Conservation (phyloP, 2,113 vertebrate species). For the Perca fluviatilis region DNA sequence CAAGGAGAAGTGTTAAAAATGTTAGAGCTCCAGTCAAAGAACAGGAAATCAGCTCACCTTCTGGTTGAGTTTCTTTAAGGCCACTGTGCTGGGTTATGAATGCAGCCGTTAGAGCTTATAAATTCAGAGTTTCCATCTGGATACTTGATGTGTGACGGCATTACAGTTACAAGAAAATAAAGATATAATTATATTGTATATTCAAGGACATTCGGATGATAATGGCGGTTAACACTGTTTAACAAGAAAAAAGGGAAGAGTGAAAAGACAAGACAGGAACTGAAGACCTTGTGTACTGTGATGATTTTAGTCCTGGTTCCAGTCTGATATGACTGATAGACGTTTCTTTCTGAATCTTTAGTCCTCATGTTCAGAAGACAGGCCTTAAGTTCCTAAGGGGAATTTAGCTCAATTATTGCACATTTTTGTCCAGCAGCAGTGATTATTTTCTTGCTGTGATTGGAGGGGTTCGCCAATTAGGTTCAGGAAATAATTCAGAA, state of each 20-base stretch:
- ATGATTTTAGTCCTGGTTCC: background rate
- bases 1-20: background rate
- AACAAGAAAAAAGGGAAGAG: background rate
- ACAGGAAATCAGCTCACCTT: background rate
- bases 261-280: background rate
- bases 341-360: background rate
- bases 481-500: background rate
- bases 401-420: constrained; percentile 6
- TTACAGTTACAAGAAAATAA: too few species aligned
- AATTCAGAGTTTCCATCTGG: background rate
- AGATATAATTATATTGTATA: background rate
- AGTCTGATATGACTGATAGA: background rate
- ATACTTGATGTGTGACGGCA: background rate
- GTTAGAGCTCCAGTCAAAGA: background rate
- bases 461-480: background rate
- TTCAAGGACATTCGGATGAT: background rate
- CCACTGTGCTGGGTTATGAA: background rate
- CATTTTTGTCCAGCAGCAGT: constrained; percentile 8
- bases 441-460: background rate
- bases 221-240: background rate
- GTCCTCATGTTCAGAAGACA: background rate
- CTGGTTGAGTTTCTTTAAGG: background rate
- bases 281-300: background rate
- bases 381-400: background rate
- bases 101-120: background rate